Percentiles rank a stretch among this genome's conserved stretches.
These are phyloP conservation scores for Calliphora vomitoria DNA, from an alignment of 2,888 invertebrate genomes.

Conservation along the genomic window DNA sequence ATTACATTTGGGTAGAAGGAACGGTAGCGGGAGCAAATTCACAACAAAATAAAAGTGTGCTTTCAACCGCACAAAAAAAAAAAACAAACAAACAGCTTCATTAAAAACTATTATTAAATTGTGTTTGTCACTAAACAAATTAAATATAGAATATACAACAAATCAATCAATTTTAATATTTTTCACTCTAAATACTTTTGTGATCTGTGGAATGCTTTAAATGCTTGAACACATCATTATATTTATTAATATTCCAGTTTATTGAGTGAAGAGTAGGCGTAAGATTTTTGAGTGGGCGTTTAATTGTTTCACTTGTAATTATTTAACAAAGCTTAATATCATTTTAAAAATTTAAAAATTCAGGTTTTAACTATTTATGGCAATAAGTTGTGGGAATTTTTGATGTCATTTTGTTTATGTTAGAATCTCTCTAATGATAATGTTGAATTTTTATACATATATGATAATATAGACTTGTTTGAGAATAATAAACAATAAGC, in stretches of 20 bases:
- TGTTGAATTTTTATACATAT: no score
- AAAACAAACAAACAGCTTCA: slow-evolving; percentile 10
- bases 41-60: slow-evolving; percentile 36
- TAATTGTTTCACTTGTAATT: slow-evolving; percentile 24
- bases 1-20: slow-evolving; percentile 25
- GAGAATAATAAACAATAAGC: no score
- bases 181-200: slow-evolving; percentile 23
- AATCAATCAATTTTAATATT: slow-evolving; percentile 37
- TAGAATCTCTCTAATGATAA: no score
- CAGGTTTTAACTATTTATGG: slow-evolving; percentile 54
- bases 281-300: slow-evolving; percentile 52
- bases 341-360: slow-evolving; percentile 32
- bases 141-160: slow-evolving; percentile 15
- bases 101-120: slow-evolving; percentile 37
- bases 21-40: slow-evolving; percentile 28
- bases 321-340: slow-evolving; percentile 7
- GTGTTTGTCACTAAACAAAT: slow-evolving; percentile 41
- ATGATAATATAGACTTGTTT: no score
- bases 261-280: slow-evolving; percentile 55
- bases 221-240: neutral
- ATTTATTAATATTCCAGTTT: neutral
- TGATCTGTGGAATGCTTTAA: neutral
- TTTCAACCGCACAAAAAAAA: neutral
- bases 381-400: slow-evolving; percentile 2
- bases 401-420: neutral